Percentiles rank a stretch among this genome's conserved stretches.
phyloP scores from a whole-genome alignment of 2,113 vertebrate genomes.

The Natator depressus region DNA sequence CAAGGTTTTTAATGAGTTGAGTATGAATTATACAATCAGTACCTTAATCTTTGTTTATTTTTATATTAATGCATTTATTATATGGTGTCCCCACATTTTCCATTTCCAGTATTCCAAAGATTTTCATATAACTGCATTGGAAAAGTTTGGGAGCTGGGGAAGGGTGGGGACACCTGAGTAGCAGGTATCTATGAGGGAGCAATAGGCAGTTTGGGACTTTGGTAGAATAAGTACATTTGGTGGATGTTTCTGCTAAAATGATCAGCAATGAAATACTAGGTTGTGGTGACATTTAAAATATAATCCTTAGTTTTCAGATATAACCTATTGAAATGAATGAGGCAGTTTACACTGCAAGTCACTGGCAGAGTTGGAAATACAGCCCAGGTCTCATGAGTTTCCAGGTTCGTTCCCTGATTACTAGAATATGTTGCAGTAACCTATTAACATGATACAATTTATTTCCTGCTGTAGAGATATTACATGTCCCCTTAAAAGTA shows the following conservation, averaged over 20 bases:
- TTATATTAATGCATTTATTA: background rate
- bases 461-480: background rate
- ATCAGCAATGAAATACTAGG: background rate
- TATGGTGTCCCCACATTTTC: background rate
- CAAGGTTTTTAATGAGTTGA: background rate
- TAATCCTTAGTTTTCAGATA: background rate
- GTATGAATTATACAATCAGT: background rate
- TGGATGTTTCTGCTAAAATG: background rate
- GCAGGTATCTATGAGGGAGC: background rate
- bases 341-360: background rate
- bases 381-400: background rate
- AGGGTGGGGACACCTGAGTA: background rate
- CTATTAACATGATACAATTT: background rate
- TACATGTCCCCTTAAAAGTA: background rate
- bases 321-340: background rate
- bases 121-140: background rate
- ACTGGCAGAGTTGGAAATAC: background rate
- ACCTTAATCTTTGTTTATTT: background rate
- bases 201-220: background rate
- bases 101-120: background rate
- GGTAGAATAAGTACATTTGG: accelerated
- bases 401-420: background rate
- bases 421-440: accelerated
- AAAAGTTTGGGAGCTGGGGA: background rate
- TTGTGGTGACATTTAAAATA: background rate